Evolutionary conservation across 2,797 vertebrate species (phyloP).

Genomic region (Sebastes wilsoni): DNA sequence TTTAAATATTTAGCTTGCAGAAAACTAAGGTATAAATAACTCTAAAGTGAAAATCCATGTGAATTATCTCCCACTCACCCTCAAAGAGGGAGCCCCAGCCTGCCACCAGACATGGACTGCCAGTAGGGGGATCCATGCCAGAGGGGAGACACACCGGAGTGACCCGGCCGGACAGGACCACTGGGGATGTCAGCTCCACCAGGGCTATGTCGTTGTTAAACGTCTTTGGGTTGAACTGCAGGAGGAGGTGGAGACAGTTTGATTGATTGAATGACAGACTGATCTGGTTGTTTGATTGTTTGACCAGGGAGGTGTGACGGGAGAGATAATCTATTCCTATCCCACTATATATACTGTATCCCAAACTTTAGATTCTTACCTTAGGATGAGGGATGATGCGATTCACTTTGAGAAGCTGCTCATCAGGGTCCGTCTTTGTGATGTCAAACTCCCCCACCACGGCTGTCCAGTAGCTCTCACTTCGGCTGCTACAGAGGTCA

Average conservation of each 20-base stretch:
- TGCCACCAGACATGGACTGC: constrained; percentile 89
- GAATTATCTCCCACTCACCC: constrained; percentile 76
- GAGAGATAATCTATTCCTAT: background rate
- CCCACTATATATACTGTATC: background rate
- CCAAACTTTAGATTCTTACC: constrained; percentile 71
- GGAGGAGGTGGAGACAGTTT: background rate
- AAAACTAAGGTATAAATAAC: no score
- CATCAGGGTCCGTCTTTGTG: constrained; percentile 82
- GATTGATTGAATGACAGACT: background rate
- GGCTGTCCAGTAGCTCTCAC: constrained; percentile 92
- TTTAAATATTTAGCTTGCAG: background rate
- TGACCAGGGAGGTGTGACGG: background rate
- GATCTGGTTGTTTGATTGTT: background rate
- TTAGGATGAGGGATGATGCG: constrained; percentile 93
- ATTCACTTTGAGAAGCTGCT: constrained; percentile 87
- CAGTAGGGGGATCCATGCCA: constrained; percentile 82
- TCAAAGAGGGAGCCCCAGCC: constrained; percentile 96
- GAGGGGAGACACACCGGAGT: constrained; percentile 92
- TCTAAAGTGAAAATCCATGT: background rate
- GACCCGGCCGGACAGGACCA: constrained; percentile 73
- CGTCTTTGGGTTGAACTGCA: constrained; percentile 92
- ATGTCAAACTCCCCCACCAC: constrained; percentile 89
- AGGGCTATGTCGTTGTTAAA: constrained; percentile 93
- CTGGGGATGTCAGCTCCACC: constrained; percentile 88
- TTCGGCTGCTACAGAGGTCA: constrained; percentile 80